phyloP scores from a whole-genome alignment of 2,797 vertebrate species.

The Halcyon smyrnensis region DNA sequence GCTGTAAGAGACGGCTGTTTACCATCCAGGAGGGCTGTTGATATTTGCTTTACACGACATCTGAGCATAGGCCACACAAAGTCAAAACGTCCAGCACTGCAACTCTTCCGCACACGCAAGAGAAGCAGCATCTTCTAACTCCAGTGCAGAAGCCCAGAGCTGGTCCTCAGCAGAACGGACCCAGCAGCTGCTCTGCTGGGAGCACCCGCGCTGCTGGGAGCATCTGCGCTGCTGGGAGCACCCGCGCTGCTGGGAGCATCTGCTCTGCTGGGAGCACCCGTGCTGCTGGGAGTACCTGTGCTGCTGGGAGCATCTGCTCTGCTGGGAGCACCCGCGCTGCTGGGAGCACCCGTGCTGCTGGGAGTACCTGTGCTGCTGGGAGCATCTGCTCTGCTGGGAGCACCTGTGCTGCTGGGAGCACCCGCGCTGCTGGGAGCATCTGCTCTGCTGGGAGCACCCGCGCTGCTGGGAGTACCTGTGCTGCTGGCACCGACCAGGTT shows the following conservation, averaged over 20 bases:
- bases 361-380: no score
- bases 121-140: neutral
- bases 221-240: neutral
- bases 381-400: neutral
- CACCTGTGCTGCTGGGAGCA: neutral
- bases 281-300: neutral
- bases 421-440: no score
- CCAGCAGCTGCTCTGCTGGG: neutral
- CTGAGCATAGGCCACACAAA: neutral
- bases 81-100: neutral
- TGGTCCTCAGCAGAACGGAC: neutral
- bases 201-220: neutral
- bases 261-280: neutral
- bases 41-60: neutral
- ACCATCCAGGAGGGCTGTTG: neutral
- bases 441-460: neutral
- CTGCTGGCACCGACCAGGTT: neutral
- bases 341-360: neutral
- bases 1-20: neutral
- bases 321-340: neutral
- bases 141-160: neutral
- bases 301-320: neutral
- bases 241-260: neutral
- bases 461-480: neutral
- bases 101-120: neutral